phyloP scores from a whole-genome alignment of 2,113 vertebrate species.

The Porphyrio hochstetteri region DNA sequence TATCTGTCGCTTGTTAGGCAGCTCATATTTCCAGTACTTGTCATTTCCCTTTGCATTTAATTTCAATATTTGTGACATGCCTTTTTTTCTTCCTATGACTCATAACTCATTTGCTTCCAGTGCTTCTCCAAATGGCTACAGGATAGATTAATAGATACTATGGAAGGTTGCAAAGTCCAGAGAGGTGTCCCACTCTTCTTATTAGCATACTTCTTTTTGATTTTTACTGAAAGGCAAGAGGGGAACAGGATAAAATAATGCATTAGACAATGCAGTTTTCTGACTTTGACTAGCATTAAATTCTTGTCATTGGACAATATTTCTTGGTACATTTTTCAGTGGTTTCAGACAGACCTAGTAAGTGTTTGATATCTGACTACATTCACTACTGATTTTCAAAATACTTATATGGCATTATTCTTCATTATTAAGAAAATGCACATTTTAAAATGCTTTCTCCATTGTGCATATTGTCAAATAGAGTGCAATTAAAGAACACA shows the following conservation, averaged over 20 bases:
- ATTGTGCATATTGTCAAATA: not conserved
- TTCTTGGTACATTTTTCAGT: not conserved
- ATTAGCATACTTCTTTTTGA: not conserved
- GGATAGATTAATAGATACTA: not conserved
- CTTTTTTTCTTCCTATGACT: constrained; percentile 27
- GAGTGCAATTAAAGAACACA: not conserved
- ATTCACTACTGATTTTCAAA: not conserved
- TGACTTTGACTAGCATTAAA: not conserved
- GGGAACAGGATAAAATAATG: not conserved
- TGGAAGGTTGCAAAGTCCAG: not conserved
- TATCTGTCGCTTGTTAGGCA: not conserved
- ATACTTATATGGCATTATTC: not conserved
- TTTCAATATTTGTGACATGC: constrained; percentile 45
- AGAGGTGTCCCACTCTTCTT: not conserved
- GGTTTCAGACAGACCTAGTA: not conserved
- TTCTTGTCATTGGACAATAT: not conserved
- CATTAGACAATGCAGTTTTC: not conserved
- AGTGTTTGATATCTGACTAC: not conserved
- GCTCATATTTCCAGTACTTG: constrained; percentile 33
- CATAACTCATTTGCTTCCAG: constrained; percentile 24
- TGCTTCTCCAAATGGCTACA: constrained; percentile 28
- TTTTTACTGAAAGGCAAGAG: constrained; percentile 28
- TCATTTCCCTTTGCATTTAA: constrained; percentile 46
- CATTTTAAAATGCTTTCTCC: not conserved
- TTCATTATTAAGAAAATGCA: not conserved